Evolutionary conservation across 2,113 vertebrate species (phyloP).

Genomic region (Manacus vitellinus): DNA sequence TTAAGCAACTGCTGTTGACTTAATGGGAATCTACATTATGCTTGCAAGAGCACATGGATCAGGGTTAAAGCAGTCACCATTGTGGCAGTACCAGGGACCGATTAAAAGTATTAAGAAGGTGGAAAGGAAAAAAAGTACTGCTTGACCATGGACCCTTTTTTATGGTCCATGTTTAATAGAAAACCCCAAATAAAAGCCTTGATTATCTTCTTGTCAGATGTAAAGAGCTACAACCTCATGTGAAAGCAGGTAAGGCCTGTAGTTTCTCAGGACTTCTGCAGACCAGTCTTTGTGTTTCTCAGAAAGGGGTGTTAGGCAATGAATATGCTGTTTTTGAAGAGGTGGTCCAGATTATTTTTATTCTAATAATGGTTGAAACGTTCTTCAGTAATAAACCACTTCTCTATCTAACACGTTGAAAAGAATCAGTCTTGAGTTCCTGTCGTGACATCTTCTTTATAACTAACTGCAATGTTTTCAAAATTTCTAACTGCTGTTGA

Average conservation of each 20-base stretch:
- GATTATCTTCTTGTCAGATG: not conserved
- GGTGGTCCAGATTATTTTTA: not conserved
- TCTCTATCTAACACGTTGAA: not conserved
- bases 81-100: not conserved
- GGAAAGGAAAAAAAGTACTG: not conserved
- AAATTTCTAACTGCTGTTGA: not conserved
- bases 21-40: not conserved
- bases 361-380: not conserved
- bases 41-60: not conserved
- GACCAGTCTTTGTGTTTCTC: not conserved
- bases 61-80: not conserved
- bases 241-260: not conserved
- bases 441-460: not conserved
- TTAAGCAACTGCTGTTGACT: not conserved
- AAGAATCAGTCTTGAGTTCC: not conserved
- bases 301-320: not conserved
- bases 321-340: not conserved
- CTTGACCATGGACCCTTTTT: not conserved
- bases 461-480: not conserved
- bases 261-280: accelerated
- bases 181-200: not conserved
- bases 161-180: not conserved
- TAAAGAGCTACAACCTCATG: not conserved
- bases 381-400: not conserved
- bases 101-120: not conserved